These are phyloP conservation scores for Struthio camelus DNA, from an alignment of 2,113 vertebrate species.

Conservation along the genomic window DNA sequence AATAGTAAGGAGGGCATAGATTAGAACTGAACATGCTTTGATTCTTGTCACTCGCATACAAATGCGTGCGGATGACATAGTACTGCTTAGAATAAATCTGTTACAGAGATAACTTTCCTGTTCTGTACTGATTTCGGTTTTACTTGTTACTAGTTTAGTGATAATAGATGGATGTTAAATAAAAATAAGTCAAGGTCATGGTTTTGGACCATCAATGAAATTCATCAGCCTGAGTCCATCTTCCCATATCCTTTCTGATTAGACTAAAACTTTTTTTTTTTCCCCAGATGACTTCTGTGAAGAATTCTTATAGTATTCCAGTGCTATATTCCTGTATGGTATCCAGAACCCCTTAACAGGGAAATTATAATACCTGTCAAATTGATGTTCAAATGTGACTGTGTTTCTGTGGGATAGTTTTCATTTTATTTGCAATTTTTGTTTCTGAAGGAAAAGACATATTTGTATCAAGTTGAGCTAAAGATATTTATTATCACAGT, in stretches of 20 bases:
- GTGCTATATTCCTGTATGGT: slow-evolving; percentile 50
- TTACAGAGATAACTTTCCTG: slow-evolving; percentile 62
- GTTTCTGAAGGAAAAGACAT: slow-evolving; percentile 70
- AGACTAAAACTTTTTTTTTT: slow-evolving; percentile 62
- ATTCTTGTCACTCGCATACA: slow-evolving; percentile 62
- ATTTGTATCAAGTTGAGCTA: slow-evolving; percentile 74
- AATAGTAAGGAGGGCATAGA: slow-evolving; percentile 65
- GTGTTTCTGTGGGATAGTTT: slow-evolving; percentile 72
- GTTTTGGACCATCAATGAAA: slow-evolving; percentile 62
- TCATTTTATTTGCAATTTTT: slow-evolving; percentile 67
- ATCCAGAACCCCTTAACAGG: slow-evolving; percentile 61
- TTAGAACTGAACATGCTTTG: slow-evolving; percentile 57
- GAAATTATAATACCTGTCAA: slow-evolving; percentile 76
- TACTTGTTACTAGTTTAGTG: slow-evolving; percentile 62
- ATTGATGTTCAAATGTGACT: slow-evolving; percentile 64
- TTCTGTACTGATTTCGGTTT: slow-evolving; percentile 64
- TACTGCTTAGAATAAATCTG: slow-evolving; percentile 65
- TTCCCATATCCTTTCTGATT: slow-evolving; percentile 39
- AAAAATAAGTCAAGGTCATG: slow-evolving; percentile 65
- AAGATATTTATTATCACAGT: slow-evolving; percentile 74
- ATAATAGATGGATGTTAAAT: slow-evolving; percentile 62
- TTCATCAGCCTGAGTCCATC: slow-evolving; percentile 44
- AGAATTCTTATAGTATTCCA: slow-evolving; percentile 52
- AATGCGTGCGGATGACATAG: slow-evolving; percentile 60
- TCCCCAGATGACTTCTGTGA: slow-evolving; percentile 50